Base-by-base conservation (phyloP, 2,888 invertebrate species). In the Lamellibrachia columna region DNA sequence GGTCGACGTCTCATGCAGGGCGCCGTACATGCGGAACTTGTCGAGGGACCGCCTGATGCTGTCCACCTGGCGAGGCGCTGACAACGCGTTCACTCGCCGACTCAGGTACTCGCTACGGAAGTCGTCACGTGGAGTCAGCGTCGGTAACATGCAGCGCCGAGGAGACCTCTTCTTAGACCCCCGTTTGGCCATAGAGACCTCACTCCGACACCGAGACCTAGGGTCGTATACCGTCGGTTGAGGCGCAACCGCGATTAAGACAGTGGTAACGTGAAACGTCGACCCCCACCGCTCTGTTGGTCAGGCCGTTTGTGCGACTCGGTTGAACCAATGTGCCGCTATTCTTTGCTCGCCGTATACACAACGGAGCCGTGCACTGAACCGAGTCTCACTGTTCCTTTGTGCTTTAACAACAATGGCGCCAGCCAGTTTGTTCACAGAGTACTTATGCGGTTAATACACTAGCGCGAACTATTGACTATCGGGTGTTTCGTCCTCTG, bases 41-140 rank as follows among this genome's bases (percentile, higher is more conserved):
- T 91, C 52, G 11, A 91, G 40, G 28, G 91, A 91, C 15, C 52
- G 53, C 28, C 52, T 11, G 11, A 91, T 91, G 22, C 15, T 11
- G 1, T 91, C 91, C 52, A 11, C 53, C 53, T 53, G n/a, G 15
- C 91, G 9, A 9, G 91, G 91, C 91, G 91, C 91, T 7, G 91
- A 91, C 15, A 91, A 52, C 91, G 91, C 40, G 52, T 53, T 91
- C 22, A 91, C 53, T 53, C 91, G 91, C 91, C 53, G 52, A 11
- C 52, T 91, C 91, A 91, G 40, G n/a, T 91, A 91, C 7, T 52
- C 52, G 7, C 52, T 52, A 52, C 91, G 75, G 22, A 75, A 75
- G 75, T 75, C 75, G 6, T 75, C 75, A 22, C 75, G 75, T 22
- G 75, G 75, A 15, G 22, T 75, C 22, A 75, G 75, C 75, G 75